phyloP scores from a whole-genome alignment of 2,797 vertebrate species.

The Parauchenoglanis punctatus region DNA sequence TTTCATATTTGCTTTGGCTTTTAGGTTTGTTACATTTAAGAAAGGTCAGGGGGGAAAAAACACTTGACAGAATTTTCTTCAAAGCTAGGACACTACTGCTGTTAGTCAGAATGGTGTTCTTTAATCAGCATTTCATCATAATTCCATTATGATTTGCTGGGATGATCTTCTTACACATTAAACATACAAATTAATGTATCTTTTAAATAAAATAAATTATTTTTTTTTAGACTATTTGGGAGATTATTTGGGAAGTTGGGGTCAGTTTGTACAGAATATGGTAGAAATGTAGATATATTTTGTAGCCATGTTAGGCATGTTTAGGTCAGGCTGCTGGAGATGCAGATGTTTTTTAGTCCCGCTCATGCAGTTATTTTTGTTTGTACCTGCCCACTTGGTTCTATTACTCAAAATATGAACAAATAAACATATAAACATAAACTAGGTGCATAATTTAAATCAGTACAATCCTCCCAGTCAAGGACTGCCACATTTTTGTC shows the following conservation, averaged over 20 bases:
- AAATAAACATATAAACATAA: background rate
- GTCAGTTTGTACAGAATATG: background rate
- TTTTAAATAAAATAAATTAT: background rate
- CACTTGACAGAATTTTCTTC: background rate
- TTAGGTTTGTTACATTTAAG: background rate
- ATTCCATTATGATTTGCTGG: background rate
- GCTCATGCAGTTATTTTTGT: no score
- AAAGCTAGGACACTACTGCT: background rate
- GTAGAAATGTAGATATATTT: background rate
- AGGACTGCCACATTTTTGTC: background rate
- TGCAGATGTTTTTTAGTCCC: background rate
- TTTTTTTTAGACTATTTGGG: background rate
- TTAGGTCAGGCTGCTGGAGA: background rate
- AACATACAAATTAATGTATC: background rate
- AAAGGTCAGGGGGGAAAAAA: background rate
- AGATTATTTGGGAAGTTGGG: background rate
- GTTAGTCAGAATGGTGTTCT: background rate
- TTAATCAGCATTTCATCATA: background rate
- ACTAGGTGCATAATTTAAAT: no score
- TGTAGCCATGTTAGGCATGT: no score
- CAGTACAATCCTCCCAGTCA: no score
- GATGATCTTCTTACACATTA: background rate
- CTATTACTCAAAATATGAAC: no score
- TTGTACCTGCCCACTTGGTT: no score
- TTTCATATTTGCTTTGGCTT: background rate